Percentiles rank a stretch among this genome's conserved stretches.
phyloP scores from a whole-genome alignment of 92 coral and sea anemone species.

The Phenganax stokvisi region DNA sequence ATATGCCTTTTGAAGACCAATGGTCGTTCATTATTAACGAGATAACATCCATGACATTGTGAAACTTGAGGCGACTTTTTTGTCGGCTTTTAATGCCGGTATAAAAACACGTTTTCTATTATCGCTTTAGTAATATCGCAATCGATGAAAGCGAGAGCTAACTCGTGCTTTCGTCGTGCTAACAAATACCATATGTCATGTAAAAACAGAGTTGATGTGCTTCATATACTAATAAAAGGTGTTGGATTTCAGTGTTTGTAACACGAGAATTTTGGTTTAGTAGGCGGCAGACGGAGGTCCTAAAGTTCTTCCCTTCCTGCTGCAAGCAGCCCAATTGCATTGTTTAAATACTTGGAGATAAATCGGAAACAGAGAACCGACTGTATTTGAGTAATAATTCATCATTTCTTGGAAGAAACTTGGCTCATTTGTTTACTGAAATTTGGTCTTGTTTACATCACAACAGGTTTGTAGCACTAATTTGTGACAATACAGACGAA shows the following conservation, averaged over 20 bases:
- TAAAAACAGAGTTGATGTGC: no score
- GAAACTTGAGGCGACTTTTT: no score
- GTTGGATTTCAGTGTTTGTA: slow-evolving; percentile 4
- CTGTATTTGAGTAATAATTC: neutral
- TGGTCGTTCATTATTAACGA: neutral
- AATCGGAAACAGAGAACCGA: neutral
- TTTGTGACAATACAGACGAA: neutral
- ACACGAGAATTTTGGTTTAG: neutral
- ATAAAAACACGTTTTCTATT: no score
- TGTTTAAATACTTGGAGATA: neutral
- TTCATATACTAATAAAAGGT: neutral
- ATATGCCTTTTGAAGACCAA: slow-evolving; percentile 1
- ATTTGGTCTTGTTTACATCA: neutral
- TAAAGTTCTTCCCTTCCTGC: neutral
- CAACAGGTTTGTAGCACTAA: neutral
- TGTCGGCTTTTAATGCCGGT: no score
- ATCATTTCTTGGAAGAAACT: neutral
- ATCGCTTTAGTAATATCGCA: no score
- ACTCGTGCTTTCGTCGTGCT: no score
- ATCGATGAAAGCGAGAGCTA: no score
- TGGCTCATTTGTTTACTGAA: neutral
- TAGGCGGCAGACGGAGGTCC: neutral
- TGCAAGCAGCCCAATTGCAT: neutral
- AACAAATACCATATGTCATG: no score
- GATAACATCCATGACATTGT: no score